Percentiles rank a stretch among this genome's conserved stretches.
Conservation (phyloP, 2,888 invertebrate genomes). For the Caenorhabditis sp. region DNA sequence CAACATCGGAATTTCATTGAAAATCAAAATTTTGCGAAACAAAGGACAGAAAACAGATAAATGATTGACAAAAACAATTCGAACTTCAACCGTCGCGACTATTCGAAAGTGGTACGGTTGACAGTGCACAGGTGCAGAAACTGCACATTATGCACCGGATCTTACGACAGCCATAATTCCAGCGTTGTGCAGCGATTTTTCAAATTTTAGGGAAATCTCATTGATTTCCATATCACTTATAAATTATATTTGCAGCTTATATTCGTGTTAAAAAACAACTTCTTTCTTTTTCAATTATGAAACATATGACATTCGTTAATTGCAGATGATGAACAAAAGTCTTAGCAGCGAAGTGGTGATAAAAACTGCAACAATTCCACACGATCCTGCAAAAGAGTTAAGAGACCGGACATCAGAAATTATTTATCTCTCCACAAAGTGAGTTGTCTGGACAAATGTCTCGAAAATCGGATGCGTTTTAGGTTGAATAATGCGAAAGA, state of each 20-base stretch:
- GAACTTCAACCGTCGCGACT: not conserved
- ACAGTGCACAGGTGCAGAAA: conserved; percentile 37
- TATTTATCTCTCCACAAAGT: conserved; percentile 50
- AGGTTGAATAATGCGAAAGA: conserved; percentile 54
- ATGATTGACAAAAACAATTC: not conserved
- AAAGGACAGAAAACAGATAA: not conserved
- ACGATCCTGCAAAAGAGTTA: conserved; percentile 31
- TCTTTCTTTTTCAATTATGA: too few relatives aligned
- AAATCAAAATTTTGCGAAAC: not conserved
- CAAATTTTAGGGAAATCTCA: too few relatives aligned
- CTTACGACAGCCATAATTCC: conserved; percentile 23
- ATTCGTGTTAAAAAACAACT: not conserved
- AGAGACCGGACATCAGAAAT: conserved; percentile 35
- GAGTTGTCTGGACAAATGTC: not conserved
- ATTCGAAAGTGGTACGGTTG: conserved; percentile 25
- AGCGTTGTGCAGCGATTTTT: not conserved
- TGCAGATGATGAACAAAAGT: conserved; percentile 32
- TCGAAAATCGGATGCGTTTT: too few relatives aligned
- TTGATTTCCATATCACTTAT: too few relatives aligned
- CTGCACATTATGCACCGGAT: not conserved
- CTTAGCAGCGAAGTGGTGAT: conserved; percentile 37
- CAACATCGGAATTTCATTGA: not conserved
- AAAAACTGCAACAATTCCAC: conserved; percentile 27
- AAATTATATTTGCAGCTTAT: not conserved
- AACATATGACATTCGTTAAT: not conserved